Conservation (phyloP, 2,888 invertebrate genomes). For the Microctonus hyperodae region DNA sequence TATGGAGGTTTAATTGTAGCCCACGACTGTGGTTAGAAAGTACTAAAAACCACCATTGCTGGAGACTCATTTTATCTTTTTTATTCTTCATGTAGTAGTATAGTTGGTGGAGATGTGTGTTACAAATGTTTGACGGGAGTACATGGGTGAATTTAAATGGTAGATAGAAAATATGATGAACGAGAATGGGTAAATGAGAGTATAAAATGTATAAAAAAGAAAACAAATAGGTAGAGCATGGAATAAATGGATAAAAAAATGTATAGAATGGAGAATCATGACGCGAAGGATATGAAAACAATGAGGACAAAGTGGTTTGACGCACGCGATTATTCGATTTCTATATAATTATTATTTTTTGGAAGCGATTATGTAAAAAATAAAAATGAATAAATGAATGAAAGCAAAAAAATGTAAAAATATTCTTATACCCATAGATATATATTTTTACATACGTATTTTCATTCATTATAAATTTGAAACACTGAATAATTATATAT, state of each 20-base stretch:
- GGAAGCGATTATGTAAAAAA: background rate
- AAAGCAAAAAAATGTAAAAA: too few species aligned
- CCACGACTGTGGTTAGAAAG: slow-evolving; percentile 60
- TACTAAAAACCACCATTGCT: slow-evolving; percentile 55
- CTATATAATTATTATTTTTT: background rate
- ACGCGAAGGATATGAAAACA: background rate
- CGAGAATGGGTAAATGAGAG: background rate
- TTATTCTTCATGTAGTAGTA: background rate
- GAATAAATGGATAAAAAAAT: background rate
- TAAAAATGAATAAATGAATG: background rate
- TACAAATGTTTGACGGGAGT: slow-evolving; percentile 23
- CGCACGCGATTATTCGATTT: background rate
- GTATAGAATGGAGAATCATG: background rate
- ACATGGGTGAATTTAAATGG: slow-evolving; percentile 18
- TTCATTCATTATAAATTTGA: background rate
- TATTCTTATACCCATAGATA: too few species aligned
- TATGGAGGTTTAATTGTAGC: slow-evolving; percentile 61
- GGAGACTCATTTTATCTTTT: slow-evolving; percentile 15
- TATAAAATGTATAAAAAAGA: background rate
- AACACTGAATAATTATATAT: too few species aligned
- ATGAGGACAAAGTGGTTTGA: background rate
- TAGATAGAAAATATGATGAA: slow-evolving; percentile 3
- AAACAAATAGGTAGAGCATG: background rate
- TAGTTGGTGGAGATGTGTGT: slow-evolving; percentile 15
- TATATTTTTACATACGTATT: too few species aligned